phyloP scores from a whole-genome alignment of 2,797 vertebrate genomes.

The Alectoris magna region DNA sequence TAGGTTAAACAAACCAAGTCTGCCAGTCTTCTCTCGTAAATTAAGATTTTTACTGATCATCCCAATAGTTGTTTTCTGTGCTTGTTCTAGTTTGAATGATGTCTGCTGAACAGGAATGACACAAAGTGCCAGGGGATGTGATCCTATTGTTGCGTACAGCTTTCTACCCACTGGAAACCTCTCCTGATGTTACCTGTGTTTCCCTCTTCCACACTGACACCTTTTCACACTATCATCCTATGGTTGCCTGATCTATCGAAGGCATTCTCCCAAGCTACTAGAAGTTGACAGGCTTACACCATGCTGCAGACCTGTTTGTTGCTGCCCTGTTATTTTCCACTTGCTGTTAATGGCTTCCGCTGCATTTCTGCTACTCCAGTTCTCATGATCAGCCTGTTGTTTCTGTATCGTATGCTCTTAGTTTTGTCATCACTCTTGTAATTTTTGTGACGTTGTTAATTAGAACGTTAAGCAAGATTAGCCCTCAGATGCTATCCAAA shows the following conservation, averaged over 20 bases:
- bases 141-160: rapidly evolving
- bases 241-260: not conserved
- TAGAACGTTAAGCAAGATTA: not conserved
- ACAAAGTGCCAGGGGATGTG: not conserved
- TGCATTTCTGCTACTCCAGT: not conserved
- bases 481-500: not conserved
- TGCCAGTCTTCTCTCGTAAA: not conserved
- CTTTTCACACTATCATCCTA: not conserved
- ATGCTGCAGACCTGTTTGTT: not conserved
- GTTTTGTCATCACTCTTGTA: not conserved
- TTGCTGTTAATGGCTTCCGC: not conserved
- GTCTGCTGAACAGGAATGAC: not conserved
- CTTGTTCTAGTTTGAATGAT: not conserved
- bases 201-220: not conserved
- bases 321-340: not conserved
- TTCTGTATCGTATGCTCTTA: not conserved
- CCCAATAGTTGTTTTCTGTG: not conserved
- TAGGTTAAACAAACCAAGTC: not conserved
- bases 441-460: not conserved
- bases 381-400: not conserved
- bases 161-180: not conserved
- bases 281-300: not conserved
- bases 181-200: not conserved
- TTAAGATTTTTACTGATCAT: not conserved
- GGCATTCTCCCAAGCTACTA: not conserved